Conservation (phyloP, 2,113 vertebrate species). For the Uria aalge region DNA sequence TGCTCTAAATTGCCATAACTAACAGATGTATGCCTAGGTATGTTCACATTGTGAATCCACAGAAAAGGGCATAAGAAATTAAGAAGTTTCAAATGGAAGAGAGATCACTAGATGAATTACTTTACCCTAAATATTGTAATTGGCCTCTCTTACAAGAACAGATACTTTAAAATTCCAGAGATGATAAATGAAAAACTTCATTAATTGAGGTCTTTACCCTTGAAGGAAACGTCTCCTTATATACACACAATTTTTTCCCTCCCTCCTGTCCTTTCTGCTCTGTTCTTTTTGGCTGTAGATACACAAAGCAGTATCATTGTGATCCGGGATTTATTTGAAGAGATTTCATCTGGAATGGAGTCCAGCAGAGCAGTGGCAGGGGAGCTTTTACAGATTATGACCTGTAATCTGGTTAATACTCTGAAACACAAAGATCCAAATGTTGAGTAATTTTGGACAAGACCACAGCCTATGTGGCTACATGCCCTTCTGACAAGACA, state of each 20-base stretch:
- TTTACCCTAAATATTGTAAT: slow-evolving; percentile 71
- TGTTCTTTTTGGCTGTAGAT: slow-evolving; percentile 47
- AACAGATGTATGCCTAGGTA: slow-evolving; percentile 58
- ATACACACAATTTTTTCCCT: neutral
- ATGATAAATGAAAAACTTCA: slow-evolving; percentile 69
- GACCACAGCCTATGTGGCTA: slow-evolving; percentile 15
- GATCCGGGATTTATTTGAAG: slow-evolving; percentile 76
- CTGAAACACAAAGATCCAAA: slow-evolving; percentile 72
- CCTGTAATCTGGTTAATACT: slow-evolving; percentile 78
- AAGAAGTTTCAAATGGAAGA: slow-evolving; percentile 66
- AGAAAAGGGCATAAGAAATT: slow-evolving; percentile 61
- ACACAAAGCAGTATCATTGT: slow-evolving; percentile 64
- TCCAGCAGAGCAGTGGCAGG: slow-evolving; percentile 73
- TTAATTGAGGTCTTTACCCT: slow-evolving; percentile 73
- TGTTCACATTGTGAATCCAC: slow-evolving; percentile 62
- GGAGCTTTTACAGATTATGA: slow-evolving; percentile 78
- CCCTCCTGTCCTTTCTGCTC: neutral
- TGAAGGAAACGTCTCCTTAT: slow-evolving; percentile 62
- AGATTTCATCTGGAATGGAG: slow-evolving; percentile 78
- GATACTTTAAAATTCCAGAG: slow-evolving; percentile 56
- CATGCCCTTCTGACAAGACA: slow-evolving; percentile 13
- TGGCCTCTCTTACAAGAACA: slow-evolving; percentile 62
- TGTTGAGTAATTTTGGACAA: slow-evolving; percentile 66
- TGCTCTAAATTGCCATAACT: slow-evolving; percentile 68
- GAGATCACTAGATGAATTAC: slow-evolving; percentile 71